A percentile compares a stretch with the other conserved stretches of the same genome.
Evolutionary conservation across 2,797 vertebrate species (phyloP).

Genomic region (Catharus ustulatus): DNA sequence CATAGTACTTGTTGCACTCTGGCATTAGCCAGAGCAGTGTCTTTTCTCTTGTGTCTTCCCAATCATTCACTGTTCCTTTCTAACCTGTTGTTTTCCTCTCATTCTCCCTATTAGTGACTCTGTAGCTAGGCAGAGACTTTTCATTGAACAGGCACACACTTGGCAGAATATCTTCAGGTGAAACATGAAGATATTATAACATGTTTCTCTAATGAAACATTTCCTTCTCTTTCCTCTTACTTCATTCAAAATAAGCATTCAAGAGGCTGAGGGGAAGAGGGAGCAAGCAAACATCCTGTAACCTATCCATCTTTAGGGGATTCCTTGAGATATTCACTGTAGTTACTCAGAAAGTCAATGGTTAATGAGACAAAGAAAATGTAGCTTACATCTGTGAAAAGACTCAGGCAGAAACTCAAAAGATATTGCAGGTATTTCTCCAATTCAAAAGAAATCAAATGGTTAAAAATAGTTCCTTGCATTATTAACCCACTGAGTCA

Average conservation of each 20-base stretch:
- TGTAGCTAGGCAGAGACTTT: not conserved
- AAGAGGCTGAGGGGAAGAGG: not conserved
- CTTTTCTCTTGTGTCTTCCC: not conserved
- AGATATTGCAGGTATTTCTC: not conserved
- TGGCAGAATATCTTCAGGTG: not conserved
- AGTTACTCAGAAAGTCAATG: not conserved
- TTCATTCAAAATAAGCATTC: not conserved
- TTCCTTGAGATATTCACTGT: not conserved
- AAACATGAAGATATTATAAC: too few species aligned
- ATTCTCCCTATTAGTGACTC: not conserved
- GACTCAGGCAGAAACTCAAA: not conserved
- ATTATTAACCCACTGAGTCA: not conserved
- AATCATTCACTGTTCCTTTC: not conserved
- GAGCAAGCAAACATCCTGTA: not conserved
- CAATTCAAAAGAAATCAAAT: not conserved
- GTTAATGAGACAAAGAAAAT: not conserved
- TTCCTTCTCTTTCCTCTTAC: not conserved
- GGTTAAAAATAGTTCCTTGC: not conserved
- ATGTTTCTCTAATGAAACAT: not conserved
- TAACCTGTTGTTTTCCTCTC: not conserved
- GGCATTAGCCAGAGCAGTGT: not conserved
- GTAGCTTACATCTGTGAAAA: not conserved
- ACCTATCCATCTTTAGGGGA: not conserved
- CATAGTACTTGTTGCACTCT: not conserved
- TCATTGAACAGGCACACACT: not conserved